Percentiles rank a stretch among this genome's conserved stretches.
Conservation (phyloP, 2,797 vertebrate species). For the Phataginus tricuspis region DNA sequence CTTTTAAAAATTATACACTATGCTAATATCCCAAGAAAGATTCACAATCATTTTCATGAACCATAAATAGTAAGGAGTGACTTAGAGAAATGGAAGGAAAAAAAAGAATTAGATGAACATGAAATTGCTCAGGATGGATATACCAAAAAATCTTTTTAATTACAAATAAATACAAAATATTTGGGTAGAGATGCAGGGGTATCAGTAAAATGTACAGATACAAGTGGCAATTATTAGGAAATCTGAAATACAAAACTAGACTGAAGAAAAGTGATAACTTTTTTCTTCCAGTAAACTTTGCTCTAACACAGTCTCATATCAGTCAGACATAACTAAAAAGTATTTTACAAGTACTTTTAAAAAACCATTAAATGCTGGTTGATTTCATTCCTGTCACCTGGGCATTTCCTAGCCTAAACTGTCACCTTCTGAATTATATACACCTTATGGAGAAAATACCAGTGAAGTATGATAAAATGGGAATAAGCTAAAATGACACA, state of each 20-base stretch:
- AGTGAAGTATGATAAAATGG: background rate
- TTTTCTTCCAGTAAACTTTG: background rate
- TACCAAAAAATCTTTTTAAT: background rate
- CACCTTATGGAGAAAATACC: background rate
- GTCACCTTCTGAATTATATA: background rate
- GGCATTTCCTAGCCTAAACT: background rate
- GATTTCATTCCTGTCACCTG: background rate
- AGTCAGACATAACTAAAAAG: background rate
- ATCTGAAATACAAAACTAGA: background rate
- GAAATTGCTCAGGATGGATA: background rate
- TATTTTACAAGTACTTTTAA: background rate
- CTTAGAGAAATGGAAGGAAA: background rate
- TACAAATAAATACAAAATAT: background rate
- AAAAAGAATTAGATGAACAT: background rate
- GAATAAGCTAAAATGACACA: background rate
- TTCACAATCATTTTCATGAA: background rate
- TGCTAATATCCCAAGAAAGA: slow-evolving; percentile 38
- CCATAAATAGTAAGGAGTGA: slow-evolving; percentile 26
- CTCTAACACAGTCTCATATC: background rate
- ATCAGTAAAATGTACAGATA: background rate
- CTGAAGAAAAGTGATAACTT: background rate
- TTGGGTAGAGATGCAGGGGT: background rate
- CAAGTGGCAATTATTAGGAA: background rate
- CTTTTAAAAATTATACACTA: background rate
- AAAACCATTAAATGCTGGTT: background rate